A percentile compares a stretch with the other conserved stretches of the same genome.
These are phyloP conservation scores for Petrocephalus sullivani DNA, from an alignment of 2,797 vertebrate species.

Conservation along the genomic window DNA sequence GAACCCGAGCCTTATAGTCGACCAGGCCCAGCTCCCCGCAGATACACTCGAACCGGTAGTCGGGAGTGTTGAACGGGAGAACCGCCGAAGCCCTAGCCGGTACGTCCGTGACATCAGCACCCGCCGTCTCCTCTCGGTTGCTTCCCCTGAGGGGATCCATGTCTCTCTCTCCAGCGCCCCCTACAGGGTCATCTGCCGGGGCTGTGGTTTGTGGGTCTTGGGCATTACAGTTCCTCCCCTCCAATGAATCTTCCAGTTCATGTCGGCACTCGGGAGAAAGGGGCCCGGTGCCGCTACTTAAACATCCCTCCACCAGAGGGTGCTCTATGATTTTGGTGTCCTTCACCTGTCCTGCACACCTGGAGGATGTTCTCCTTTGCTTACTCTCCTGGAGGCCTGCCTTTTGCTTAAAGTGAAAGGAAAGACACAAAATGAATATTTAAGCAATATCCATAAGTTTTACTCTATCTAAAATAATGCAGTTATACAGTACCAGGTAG, in stretches of 20 bases:
- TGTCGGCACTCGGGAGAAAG: conserved; percentile 49
- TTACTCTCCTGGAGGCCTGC: conserved; percentile 38
- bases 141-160: conserved; percentile 29
- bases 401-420: conserved; percentile 36
- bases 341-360: conserved; percentile 56
- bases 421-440: neutral
- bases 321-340: conserved; percentile 46
- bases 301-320: conserved; percentile 52
- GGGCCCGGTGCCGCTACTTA: conserved; percentile 39
- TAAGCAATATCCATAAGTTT: neutral
- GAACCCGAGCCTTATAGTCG: conserved; percentile 87
- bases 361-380: conserved; percentile 61
- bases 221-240: conserved; percentile 20
- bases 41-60: conserved; percentile 93
- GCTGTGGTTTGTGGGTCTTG: conserved; percentile 28
- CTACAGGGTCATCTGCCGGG: neutral
- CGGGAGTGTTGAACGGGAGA: conserved; percentile 71
- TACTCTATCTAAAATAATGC: conserved; percentile 8
- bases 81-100: conserved; percentile 49
- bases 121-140: conserved; percentile 33
- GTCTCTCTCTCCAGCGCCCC: conserved; percentile 33
- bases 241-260: conserved; percentile 42
- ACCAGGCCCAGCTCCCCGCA: conserved; percentile 83
- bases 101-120: conserved; percentile 23
- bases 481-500: neutral